Percentiles rank a stretch among this genome's conserved stretches.
Conservation (phyloP, 2,113 vertebrate species). For the Lynx canadensis region DNA sequence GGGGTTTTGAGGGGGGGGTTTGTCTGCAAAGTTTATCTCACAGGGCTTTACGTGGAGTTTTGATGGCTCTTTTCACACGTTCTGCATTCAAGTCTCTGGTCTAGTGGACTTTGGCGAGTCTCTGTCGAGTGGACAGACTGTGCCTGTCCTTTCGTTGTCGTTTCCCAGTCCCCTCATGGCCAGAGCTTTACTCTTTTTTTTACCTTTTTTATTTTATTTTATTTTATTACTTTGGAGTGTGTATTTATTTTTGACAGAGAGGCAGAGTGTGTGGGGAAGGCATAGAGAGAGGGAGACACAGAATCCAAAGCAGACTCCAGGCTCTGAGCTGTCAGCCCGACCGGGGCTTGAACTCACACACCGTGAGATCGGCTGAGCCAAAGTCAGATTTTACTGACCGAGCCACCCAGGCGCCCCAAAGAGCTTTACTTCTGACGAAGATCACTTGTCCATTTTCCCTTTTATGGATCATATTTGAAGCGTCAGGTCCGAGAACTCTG, state of each 20-base stretch:
- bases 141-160: not conserved
- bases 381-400: too few relatives aligned
- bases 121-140: accelerated
- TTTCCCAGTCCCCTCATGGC: not conserved
- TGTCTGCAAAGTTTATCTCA: not conserved
- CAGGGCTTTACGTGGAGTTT: not conserved
- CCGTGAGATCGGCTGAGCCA: too few relatives aligned
- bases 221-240: too few relatives aligned
- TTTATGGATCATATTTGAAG: not conserved
- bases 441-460: not conserved
- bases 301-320: too few relatives aligned
- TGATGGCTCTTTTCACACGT: not conserved
- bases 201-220: too few relatives aligned
- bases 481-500: not conserved
- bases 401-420: too few relatives aligned
- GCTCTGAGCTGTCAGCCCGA: too few relatives aligned
- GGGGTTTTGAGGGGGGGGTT: too few relatives aligned
- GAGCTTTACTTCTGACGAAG: not conserved
- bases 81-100: not conserved
- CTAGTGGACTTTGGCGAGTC: accelerated
- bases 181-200: not conserved
- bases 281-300: too few relatives aligned
- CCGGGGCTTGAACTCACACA: too few relatives aligned
- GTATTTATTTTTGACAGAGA: too few relatives aligned
- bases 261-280: too few relatives aligned